phyloP scores from a whole-genome alignment of 35 echinoderm and acorn worm genomes.

The Lytechinus pictus region DNA sequence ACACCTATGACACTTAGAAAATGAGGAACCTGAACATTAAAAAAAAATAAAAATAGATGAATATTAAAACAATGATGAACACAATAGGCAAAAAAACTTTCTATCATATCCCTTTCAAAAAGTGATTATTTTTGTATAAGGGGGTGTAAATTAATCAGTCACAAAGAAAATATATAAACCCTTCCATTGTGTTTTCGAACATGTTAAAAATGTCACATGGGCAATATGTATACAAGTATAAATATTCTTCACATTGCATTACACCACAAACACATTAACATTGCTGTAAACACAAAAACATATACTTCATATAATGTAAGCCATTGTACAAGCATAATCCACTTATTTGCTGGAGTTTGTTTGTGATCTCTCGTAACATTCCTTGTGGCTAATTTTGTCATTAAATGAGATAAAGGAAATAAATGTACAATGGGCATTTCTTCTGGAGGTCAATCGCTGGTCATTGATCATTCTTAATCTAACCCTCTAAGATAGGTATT shows the following conservation, averaged over 20 bases:
- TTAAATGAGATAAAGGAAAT: background rate
- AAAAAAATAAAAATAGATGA: background rate
- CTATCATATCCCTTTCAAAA: too few species aligned
- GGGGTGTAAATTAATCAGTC: background rate
- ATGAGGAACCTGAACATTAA: background rate
- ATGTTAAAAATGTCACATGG: background rate
- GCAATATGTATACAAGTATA: background rate
- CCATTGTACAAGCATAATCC: background rate
- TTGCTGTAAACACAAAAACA: background rate
- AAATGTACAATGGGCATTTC: background rate
- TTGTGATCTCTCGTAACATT: background rate
- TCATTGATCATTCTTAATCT: background rate
- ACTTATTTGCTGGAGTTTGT: background rate
- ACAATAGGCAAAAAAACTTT: too few species aligned
- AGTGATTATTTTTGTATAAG: background rate
- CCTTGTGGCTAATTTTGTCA: background rate
- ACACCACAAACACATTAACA: background rate
- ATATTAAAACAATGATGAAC: too few species aligned
- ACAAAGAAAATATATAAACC: background rate
- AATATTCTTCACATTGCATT: background rate
- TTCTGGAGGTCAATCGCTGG: background rate
- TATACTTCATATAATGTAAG: background rate
- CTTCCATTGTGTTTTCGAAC: background rate
- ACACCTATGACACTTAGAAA: background rate
- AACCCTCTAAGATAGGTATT: background rate